Base-by-base conservation (phyloP, 2,888 invertebrate species). In the Vandiemenella viatica region DNA sequence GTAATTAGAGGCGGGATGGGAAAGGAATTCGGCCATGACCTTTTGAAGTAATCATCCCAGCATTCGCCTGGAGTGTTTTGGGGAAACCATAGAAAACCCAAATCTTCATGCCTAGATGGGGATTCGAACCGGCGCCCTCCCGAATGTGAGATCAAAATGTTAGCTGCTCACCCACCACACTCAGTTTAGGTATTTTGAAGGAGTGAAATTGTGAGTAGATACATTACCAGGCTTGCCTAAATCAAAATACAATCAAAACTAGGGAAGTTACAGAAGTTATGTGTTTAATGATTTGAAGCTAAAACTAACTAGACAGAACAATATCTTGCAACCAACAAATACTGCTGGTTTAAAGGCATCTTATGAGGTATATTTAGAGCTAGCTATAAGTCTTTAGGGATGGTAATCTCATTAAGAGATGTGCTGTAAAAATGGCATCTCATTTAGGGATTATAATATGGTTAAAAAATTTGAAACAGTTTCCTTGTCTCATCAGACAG, bases 321-420 rank as follows among this genome's bases (percentile, higher is more conserved):
- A 40, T 40, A 40, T 17, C 40, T 40, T 40, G 22, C 23, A 26
- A n/a, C 26, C 22, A 23, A 4, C 15, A 13, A 42, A 42, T 5
- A 18, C 17, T 17, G 4, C 15, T 16, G 43, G 37, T 32, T 32
- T 32, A 21, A 32, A 20, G n/a, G 37, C 37, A 17, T 45, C 19
- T 5, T 45, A 45, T 45, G 45, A 45, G 32, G 19, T 32, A 17
- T 32, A 19, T 45, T 45, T 45, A 32, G 15, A 37, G 2, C 18
- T 45, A 45, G 16, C 40, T 26, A 44, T 18, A 18, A 10, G 4
- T 16, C 6, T 42, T 18, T 26, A 6, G 40, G 4, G 19, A 40
- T 40, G 40, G 40, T 16, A 16, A 40, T 10, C 1, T 40, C 40
- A 16, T 16, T 40, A 40, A 40, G 17, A 15, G 16, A 40, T 40